Conservation (phyloP, 2,113 vertebrate species). For the Synodontis membranacea region DNA sequence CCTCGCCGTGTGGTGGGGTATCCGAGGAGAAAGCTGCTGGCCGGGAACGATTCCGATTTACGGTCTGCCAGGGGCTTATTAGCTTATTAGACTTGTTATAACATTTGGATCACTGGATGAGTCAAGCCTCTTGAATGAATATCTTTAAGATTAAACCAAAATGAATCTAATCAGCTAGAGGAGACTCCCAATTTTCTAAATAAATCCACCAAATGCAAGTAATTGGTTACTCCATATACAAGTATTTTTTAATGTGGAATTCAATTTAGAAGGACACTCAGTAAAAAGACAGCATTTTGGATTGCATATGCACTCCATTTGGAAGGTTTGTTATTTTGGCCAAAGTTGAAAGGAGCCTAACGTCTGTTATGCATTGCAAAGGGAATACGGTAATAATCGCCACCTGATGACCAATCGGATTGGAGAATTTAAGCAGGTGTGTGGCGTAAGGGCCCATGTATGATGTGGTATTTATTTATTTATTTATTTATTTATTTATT, state of each 20-base stretch:
- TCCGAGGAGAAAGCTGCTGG: slow-evolving; percentile 3
- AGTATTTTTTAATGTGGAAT: not conserved
- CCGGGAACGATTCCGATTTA: not conserved
- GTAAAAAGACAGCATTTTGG: not conserved
- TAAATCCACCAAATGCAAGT: too few species aligned
- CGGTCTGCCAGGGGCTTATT: not conserved
- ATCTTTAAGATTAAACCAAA: not conserved
- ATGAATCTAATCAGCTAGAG: not conserved
- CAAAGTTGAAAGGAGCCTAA: not conserved
- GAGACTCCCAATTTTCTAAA: not conserved
- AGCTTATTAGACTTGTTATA: not conserved
- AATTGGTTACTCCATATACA: not conserved
- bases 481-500: not conserved
- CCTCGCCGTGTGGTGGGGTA: not conserved
- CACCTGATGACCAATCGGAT: not conserved
- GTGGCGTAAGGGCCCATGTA: not conserved
- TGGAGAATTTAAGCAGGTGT: not conserved
- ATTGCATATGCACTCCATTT: not conserved
- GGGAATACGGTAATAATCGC: not conserved
- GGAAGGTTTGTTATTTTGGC: not conserved
- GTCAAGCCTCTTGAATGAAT: not conserved
- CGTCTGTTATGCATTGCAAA: not conserved
- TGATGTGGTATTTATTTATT: not conserved
- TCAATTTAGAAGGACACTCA: not conserved
- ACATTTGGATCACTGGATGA: too few species aligned